phyloP scores from a whole-genome alignment of 2,888 invertebrate genomes.

The Xestia ashworthii region DNA sequence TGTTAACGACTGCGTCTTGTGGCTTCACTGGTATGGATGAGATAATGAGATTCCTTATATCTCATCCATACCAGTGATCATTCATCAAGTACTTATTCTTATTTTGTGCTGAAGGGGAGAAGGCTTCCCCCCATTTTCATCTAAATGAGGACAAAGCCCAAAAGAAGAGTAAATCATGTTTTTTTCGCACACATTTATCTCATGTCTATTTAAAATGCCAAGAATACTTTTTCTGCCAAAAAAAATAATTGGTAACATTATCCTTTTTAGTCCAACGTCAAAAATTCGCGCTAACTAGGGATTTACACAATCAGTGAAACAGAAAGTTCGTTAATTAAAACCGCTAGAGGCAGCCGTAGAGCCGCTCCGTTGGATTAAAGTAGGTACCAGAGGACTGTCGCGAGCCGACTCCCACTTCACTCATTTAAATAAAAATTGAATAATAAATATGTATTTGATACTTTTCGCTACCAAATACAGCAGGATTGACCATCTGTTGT shows the following conservation, averaged over 20 bases:
- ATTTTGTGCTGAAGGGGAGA: neutral
- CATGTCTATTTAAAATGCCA: neutral
- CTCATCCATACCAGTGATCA: too few species aligned
- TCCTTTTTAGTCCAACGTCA: conserved; percentile 10
- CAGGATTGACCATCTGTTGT: conserved; percentile 60
- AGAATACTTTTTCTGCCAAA: neutral
- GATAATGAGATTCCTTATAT: too few species aligned
- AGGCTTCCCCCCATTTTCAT: neutral
- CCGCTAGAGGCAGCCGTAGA: conserved; percentile 16
- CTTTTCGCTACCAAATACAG: conserved; percentile 62
- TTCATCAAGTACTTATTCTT: neutral
- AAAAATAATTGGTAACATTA: neutral
- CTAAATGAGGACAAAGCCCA: neutral
- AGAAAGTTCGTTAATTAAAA: conserved; percentile 58
- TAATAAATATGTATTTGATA: conserved; percentile 59
- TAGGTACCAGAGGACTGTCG: conserved; percentile 50
- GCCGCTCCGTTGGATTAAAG: conserved; percentile 30
- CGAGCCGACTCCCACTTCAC: conserved; percentile 59
- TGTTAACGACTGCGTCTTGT: neutral
- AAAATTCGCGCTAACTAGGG: conserved; percentile 22
- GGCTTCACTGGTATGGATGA: neutral
- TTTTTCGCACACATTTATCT: neutral
- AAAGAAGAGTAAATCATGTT: neutral
- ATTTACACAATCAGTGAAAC: conserved; percentile 14
- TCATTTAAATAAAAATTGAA: conserved; percentile 66